A percentile compares a stretch with the other conserved stretches of the same genome.
Evolutionary conservation across 2,888 invertebrate species (phyloP).

Genomic region (Spisula subtruncata): DNA sequence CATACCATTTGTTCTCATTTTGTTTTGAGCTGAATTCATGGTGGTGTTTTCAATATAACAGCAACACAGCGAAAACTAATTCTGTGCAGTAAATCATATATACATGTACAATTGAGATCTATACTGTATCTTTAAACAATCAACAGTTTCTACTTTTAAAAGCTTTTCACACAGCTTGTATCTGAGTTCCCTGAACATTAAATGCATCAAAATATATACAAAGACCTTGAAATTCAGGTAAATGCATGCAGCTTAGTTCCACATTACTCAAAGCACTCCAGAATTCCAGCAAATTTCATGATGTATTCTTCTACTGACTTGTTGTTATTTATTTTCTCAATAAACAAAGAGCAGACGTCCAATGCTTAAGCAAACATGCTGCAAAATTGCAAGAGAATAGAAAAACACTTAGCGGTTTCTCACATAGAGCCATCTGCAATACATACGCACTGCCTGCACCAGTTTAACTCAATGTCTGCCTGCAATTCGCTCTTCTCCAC

Average conservation of each 20-base stretch:
- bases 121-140: not conserved
- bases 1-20: constrained; percentile 81
- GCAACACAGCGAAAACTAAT: not conserved
- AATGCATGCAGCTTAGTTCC: not conserved
- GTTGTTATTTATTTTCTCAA: not conserved
- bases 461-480: too few species aligned
- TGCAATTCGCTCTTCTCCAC: not conserved
- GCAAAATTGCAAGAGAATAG: not conserved
- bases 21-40: constrained; percentile 63
- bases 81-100: not conserved
- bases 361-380: not conserved
- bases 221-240: not conserved
- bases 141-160: not conserved
- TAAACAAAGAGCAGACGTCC: not conserved
- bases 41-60: not conserved
- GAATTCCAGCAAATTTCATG: constrained; percentile 1
- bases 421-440: not conserved
- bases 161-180: not conserved
- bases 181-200: not conserved
- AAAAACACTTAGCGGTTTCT: constrained; percentile 7
- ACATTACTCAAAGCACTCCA: not conserved
- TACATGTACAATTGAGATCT: not conserved
- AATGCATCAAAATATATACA: not conserved
- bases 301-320: not conserved
- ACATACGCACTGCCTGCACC: not conserved